These are phyloP conservation scores for Piezodorus guildinii DNA, from an alignment of 1,140 invertebrate species.

Conservation along the genomic window DNA sequence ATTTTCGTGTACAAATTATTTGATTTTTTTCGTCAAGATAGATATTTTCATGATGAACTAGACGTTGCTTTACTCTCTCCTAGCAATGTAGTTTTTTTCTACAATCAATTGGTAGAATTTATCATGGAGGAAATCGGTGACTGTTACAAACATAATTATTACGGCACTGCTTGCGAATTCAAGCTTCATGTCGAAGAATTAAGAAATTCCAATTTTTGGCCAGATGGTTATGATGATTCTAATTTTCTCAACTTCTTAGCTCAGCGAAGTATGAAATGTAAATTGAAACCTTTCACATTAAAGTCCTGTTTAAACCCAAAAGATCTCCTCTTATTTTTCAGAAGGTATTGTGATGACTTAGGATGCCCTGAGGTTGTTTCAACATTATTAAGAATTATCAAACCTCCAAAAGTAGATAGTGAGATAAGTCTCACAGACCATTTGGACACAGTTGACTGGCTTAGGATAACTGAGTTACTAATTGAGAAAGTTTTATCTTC, in stretches of 20 bases:
- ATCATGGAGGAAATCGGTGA: constrained; percentile 15
- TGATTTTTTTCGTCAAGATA: constrained; percentile 20
- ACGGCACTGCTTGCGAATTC: constrained; percentile 21
- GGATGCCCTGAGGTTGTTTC: constrained; percentile 13
- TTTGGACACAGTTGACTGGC: constrained; percentile 22
- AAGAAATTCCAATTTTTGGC: background rate
- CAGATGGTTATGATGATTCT: constrained; percentile 3
- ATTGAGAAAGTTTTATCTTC: constrained; percentile 5
- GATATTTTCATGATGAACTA: constrained; percentile 16
- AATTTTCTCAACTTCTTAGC: background rate
- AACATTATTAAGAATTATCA: constrained; percentile 21
- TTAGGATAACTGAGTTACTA: constrained; percentile 23
- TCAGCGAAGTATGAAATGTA: background rate
- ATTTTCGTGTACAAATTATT: constrained; percentile 18
- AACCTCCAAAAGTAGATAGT: constrained; percentile 20
- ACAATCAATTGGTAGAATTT: constrained; percentile 21
- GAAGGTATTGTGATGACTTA: constrained; percentile 18
- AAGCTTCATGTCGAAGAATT: background rate
- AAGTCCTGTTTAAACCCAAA: background rate
- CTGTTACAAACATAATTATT: constrained; percentile 12
- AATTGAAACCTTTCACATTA: constrained; percentile 10
- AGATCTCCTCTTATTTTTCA: constrained; percentile 11
- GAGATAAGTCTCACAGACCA: constrained; percentile 10
- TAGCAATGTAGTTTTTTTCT: constrained; percentile 17
- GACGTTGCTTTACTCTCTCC: constrained; percentile 7